Evolutionary conservation across 1,140 invertebrate species (phyloP).

Genomic region (Subanguina moxae): DNA sequence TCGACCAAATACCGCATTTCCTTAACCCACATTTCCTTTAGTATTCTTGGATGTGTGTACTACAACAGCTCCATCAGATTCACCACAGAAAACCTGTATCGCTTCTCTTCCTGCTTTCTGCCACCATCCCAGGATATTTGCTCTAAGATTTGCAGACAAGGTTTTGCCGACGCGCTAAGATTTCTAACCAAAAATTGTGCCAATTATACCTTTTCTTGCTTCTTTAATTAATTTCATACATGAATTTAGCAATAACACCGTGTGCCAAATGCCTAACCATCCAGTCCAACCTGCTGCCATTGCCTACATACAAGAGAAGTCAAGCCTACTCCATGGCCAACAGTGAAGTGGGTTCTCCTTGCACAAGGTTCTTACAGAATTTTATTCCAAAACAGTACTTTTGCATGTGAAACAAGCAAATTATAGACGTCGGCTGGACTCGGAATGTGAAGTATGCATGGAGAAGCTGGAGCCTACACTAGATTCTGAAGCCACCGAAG

Average conservation of each 20-base stretch:
- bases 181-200: constrained; percentile 81
- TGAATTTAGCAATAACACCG: constrained; percentile 49
- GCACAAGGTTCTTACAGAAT: too few relatives aligned
- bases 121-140: constrained; percentile 84
- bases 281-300: constrained; percentile 29
- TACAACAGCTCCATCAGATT: constrained; percentile 84
- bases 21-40: constrained; percentile 48
- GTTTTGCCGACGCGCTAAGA: constrained; percentile 87
- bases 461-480: constrained; percentile 34
- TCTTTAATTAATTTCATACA: neutral
- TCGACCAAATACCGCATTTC: neutral
- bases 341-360: too few relatives aligned
- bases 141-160: constrained; percentile 92
- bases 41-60: constrained; percentile 69
- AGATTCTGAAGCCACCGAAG: constrained; percentile 13
- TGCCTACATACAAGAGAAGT: constrained; percentile 11
- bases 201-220: too few relatives aligned
- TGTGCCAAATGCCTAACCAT: constrained; percentile 53
- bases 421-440: constrained; percentile 39
- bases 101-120: constrained; percentile 73
- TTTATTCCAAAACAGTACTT: too few relatives aligned
- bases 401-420: neutral
- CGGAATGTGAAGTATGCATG: constrained; percentile 53
- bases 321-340: neutral
- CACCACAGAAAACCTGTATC: constrained; percentile 79